Base-by-base conservation (phyloP, 30 jellyfish, hydroid and myxozoan species). In the Chrysaora quinquecirrha region DNA sequence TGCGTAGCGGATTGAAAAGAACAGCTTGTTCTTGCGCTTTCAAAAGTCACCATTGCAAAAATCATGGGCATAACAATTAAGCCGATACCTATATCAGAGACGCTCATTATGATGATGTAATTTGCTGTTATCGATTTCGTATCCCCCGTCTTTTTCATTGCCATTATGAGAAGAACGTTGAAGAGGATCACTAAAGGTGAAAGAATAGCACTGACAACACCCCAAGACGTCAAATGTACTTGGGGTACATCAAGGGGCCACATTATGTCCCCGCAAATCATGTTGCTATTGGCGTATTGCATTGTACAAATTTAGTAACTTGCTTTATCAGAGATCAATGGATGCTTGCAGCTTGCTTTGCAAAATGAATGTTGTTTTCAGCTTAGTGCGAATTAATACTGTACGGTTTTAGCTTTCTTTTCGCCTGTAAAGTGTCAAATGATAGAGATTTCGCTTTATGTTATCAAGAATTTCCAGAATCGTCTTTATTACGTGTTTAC, bases 1-100 rank as follows among this genome's bases (percentile, higher is more conserved):
- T 82, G 92, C 34, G 73, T 75, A n/a, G 47, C 80, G 14, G 31
- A 48, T 52, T 82, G 92, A 32, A 19, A 82, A 21, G 28, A 29
- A 64, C 92, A 82, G 34, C 58, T 71, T n/a, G 3, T 18, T 20
- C 85, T 82, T 79, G 70, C 25, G 23, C 50, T n/a, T 4, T 70
- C 75, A 16, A 82, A 62, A 3, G 63, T 32, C 20, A 82, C 43
- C 92, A 82, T 82, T 67, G 64, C 38, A 25, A 56, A 54, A 2
- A 82, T 7, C 60, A 82, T 35, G 0, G 92, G 92, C 80, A 82
- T 14, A 18, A 47, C 92, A 1, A 82, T 23, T 31, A 31, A 27
- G 18, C 86, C 92, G 78, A 82, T 82, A 2, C 85, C 92, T 43
- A 71, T 67, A 62, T 82, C 92, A n/a, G 92, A 82, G 27, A 69